Base-by-base conservation (phyloP, 1,140 invertebrate genomes). In the Drosophila pectinifera region DNA sequence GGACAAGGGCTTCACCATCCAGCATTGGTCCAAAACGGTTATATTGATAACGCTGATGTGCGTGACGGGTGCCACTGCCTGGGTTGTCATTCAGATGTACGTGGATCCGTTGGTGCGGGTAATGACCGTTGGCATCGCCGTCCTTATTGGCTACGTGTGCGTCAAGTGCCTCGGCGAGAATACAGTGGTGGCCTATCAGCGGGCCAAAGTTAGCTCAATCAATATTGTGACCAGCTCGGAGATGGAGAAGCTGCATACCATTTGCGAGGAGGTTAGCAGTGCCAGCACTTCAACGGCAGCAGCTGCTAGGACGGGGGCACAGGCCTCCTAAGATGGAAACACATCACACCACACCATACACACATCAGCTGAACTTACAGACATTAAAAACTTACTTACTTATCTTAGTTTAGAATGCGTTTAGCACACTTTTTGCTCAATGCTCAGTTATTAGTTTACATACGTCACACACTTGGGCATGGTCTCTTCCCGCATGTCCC, bases 141-240 rank as follows among this genome's bases (percentile, higher is more conserved):
- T 97, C 20, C 93, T 98, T 62, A 94, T 97, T 56, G 96, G 96
- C 75, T 98, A 98, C 88, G 94, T 98, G 53, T 97, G 96, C 56
- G 94, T 97, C 76, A 96, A 92, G 92, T 97, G 96, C 91, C 93
- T 98, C 41, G 96, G 97, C 53, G 94, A 97, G 80, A 97, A 97
- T 89, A 97, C 97, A 2, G 95, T 97, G 10, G 95, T 95, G 41
- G 97, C 97, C 11, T 97, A 97, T 93, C 96, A 97, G 81, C 94
- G 97, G 34, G 96, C 97, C 59, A 97, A 97, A 93, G 96, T 98
- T 13, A 97, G 96, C 8, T 96, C 96, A 1, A 94, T 98, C n/a
- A 96, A 95, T 79, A 98, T 98, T 77, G 93, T 96, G 18, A 89
- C 91, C 42, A 92, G 79, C 48, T 80, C 85, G 2, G 89, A 91